Base-by-base conservation (phyloP, 2,113 vertebrate genomes). In the Fulica atra region DNA sequence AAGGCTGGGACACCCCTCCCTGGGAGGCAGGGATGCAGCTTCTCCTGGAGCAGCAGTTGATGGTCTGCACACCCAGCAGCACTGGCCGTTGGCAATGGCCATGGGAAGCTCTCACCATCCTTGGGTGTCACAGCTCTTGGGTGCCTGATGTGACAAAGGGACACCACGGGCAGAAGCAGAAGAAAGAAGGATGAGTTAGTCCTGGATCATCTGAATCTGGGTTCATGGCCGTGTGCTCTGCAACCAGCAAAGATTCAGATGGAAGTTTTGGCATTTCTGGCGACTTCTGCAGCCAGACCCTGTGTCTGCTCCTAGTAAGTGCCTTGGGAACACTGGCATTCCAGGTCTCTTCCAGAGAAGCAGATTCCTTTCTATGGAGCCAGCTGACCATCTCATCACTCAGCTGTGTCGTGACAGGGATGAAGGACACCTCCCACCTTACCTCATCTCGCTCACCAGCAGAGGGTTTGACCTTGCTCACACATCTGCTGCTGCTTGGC, bases 391-490 rank as follows among this genome's bases (percentile, higher is more conserved):
- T 40, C 33, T 48, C 0, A 1, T 65, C 23, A 1, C 54, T 38
- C n/a, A 10, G 35, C 40, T 1, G 0, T 5, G 38, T 16, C 18
- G 14, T 9, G n/a, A 4, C 7, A 73, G 60, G 26, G 25, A 25
- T 25, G 57, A 20, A 60, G 74, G 29, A 26, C 6, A 2, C 23
- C 16, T 70, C 8, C 56, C 29, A 74, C 51, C 33, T 51, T 16
- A 3, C 24, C 1, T 35, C 2, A 0, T 17, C 28, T 70, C 1
- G 0, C n/a, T 66, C 44, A 18, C 44, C 17, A 19, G 26, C 7
- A 1, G 31, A 50, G 24, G 28, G 44, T 77, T 57, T 78, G 60
- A 29, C 53, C 20, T n/a, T 31, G 42, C 74, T 74, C 25, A 7
- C 18, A 4, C 3, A 0, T 44, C 42, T 60, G 9, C 33, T 56